Conservation (phyloP, 2,113 vertebrate genomes). For the Narcine bancroftii region DNA sequence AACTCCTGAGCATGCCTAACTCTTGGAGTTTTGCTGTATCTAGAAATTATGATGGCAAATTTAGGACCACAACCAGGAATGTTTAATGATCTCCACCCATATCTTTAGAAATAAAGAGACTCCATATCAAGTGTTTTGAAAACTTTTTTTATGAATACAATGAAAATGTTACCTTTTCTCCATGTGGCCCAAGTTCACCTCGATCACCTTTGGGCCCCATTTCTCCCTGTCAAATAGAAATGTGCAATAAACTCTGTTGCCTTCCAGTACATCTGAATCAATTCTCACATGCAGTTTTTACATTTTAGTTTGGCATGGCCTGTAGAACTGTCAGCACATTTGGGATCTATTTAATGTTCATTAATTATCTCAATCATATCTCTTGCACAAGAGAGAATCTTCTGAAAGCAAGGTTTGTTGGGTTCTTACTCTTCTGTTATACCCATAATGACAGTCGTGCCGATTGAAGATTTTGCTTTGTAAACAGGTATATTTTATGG, state of each 20-base stretch:
- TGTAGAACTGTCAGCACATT: neutral
- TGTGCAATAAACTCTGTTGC: neutral
- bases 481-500: too few species aligned
- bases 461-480: too few species aligned
- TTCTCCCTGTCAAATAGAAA: conserved; percentile 45
- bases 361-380: neutral
- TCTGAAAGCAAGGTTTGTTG: neutral
- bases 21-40: neutral
- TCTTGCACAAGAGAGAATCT: neutral
- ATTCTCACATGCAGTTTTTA: neutral
- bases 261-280: neutral
- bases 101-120: too few species aligned
- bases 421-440: neutral
- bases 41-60: neutral
- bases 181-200: conserved; percentile 58
- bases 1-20: too few species aligned
- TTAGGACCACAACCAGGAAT: neutral
- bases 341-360: neutral
- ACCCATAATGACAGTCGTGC: neutral
- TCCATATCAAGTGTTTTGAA: neutral
- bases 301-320: neutral
- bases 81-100: neutral
- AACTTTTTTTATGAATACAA: neutral
- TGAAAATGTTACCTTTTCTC: conserved; percentile 59
- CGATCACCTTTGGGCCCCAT: conserved; percentile 51